These are phyloP conservation scores for Iselma pallidipennis DNA, from an alignment of 2,888 invertebrate species.

Conservation along the genomic window DNA sequence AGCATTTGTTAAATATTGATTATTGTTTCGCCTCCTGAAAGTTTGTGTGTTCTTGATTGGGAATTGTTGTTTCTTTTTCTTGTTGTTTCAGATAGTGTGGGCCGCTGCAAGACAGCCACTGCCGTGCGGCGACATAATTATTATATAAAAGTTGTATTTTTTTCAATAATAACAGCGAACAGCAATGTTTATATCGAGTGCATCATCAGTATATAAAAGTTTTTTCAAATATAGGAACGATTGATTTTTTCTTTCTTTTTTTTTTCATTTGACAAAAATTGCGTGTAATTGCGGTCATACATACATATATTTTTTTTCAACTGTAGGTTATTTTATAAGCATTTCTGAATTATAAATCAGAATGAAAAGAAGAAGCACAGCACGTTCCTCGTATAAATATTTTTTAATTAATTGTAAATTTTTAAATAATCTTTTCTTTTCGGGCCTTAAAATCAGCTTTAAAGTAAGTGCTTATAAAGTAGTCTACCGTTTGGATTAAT, in stretches of 20 bases:
- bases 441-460: constrained; percentile 12
- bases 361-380: constrained; percentile 6
- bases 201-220: constrained; percentile 46
- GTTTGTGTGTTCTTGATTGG: neutral
- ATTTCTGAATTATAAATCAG: constrained; percentile 15
- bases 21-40: neutral
- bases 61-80: constrained; percentile 19
- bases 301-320: constrained; percentile 15
- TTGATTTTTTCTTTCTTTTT: constrained; percentile 40
- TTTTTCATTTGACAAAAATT: constrained; percentile 16
- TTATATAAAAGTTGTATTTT: constrained; percentile 51
- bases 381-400: constrained; percentile 14
- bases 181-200: constrained; percentile 55
- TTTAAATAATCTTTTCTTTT: neutral
- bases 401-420: neutral
- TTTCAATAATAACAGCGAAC: constrained; percentile 56
- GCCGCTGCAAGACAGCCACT: constrained; percentile 54
- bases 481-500: constrained; percentile 39
- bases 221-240: constrained; percentile 39
- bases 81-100: constrained; percentile 54
- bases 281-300: constrained; percentile 18
- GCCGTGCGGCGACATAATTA: constrained; percentile 53
- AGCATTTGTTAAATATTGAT: constrained; percentile 28
- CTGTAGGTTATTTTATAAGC: constrained; percentile 47
- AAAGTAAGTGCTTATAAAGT: constrained; percentile 39